Evolutionary conservation across 2,797 vertebrate genomes (phyloP), one percentile per base, ranked within the genome.

Genomic region (Amblyopsis hoosieri): DNA sequence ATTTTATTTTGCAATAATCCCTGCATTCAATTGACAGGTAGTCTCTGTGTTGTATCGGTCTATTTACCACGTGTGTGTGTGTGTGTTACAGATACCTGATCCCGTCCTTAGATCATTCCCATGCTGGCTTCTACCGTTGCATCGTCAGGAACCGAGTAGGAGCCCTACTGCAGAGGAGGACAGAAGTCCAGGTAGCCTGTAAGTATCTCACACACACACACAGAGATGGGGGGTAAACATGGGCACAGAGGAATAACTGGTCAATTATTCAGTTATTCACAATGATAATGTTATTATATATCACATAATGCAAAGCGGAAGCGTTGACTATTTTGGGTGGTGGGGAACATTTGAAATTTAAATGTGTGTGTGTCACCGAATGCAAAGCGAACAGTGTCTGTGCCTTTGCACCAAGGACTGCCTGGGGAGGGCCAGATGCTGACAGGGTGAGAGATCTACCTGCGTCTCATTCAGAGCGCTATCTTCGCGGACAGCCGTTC

Each of bases 111-210:
- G 96, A 99, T 86, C 94, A 95, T 70, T 95, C 96, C 3, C 96
- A 99, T 0, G 96, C 97, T 0, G 97, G 97, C 46, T 95, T 96
- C 90, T 99, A 99, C 85, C 95, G 96, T 80, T 99, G 97, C 88
- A 94, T 98, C 10, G 96, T 99, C 79, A 92, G 96, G 58, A 99
- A 99, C 81, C 91, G 97, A 9, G 95, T 99, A 72, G 97, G 97
- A 4, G 96, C 97, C 0, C 90, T 99, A 70, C 90, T 99, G 53
- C 97, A 99, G 93, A 90, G 96, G 72, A 94, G 95, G 71, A 99
- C 96, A 0, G 96, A 99, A 84, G 96, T 99, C 59, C 96, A 98
- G 84, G 97, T 99, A 91, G 97, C 97, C 88, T 99, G 97, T 99
- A 87, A 98, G 97, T 97, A 90, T 56, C 1, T 0, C 33, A 1